Percentiles rank a stretch among this genome's conserved stretches.
These are phyloP conservation scores for Zaprionus kolodkinae DNA, from an alignment of 1,140 invertebrate genomes.

Conservation along the genomic window DNA sequence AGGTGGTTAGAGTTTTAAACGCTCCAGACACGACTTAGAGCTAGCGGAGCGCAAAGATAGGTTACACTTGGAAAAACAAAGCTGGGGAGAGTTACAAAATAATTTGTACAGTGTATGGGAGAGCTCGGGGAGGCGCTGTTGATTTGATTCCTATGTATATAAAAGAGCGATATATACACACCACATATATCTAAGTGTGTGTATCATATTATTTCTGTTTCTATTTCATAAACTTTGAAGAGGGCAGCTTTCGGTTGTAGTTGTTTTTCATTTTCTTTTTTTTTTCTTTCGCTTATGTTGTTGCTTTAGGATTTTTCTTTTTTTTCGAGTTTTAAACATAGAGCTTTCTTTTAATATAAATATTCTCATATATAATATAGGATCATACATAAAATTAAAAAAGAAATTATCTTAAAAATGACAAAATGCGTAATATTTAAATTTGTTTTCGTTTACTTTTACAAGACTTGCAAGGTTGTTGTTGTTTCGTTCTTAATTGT, in stretches of 20 bases:
- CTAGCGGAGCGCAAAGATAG: not conserved
- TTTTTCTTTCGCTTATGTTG: conserved; percentile 24
- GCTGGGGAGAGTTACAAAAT: not conserved
- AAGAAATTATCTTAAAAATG: conserved; percentile 61
- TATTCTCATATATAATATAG: conserved; percentile 75
- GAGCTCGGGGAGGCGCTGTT: conserved; percentile 6
- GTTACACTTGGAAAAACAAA: conserved; percentile 15
- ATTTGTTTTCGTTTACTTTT: conserved; percentile 51
- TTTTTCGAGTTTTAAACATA: conserved; percentile 45
- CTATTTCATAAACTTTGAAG: conserved; percentile 19
- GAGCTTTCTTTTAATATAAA: conserved; percentile 53
- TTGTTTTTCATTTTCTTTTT: conserved; percentile 5
- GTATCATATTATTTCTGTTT: conserved; percentile 4
- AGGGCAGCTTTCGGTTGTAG: conserved; percentile 59
- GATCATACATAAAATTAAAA: conserved; percentile 68
- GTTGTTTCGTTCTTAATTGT: conserved; percentile 51
- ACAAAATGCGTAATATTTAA: conserved; percentile 54
- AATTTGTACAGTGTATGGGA: no score
- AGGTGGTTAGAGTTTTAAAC: no score
- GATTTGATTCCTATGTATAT: conserved; percentile 43
- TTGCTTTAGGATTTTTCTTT: conserved; percentile 35
- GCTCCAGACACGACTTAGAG: not conserved
- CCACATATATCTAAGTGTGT: conserved; percentile 8
- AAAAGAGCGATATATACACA: conserved; percentile 25
- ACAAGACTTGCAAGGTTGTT: conserved; percentile 48